Base-by-base conservation (phyloP, 2,888 invertebrate species). In the Apocheima hispidaria region DNA sequence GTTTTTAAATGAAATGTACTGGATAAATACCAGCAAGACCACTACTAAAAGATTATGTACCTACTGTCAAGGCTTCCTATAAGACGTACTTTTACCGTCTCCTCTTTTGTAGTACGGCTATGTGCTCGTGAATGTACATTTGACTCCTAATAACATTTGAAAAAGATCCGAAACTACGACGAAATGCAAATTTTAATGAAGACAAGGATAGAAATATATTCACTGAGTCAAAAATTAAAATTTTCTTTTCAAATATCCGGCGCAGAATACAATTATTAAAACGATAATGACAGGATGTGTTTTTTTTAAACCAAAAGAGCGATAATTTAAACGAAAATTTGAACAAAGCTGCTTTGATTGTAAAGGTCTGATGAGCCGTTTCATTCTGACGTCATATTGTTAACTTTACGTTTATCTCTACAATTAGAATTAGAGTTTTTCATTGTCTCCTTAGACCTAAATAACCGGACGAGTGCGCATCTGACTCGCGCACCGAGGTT, bases 291-390 rank as follows among this genome's bases (percentile, higher is more conserved):
- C 69, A 71, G 68, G 60, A 68, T 62, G 66, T 70, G 63, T 41
- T 43, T 35, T 40, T 14, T 50, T 35, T 40, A 10, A 9, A 20
- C 54, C 70, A 77, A 77, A 80, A 75, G 73, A 68, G 71, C 65
- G 73, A 80, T 83, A 85, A 84, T 87, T 86, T 85, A 83, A 84
- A 79, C 75, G 81, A 80, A 76, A 82, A 83, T 82, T 83, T 81
- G 87, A 85, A 87, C 82, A 85, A 87, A 75, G 69, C 71, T 66
- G 23, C 23, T 5, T 4, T 5, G 80, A 81, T 81, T 83, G 78
- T 81, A 67, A 64, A 60, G 46, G 67, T 60, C 58, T 74, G 75
- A 76, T 74, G 75, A 69, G 38, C 10, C 75, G 82, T 77, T 79
- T 74, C 26, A n/a, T 62, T 57, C 53, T 50, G 20, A 52, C 28